Evolutionary conservation across 2,797 vertebrate genomes (phyloP), one percentile per base, ranked within the genome.

Genomic region (Rhincodon typus): DNA sequence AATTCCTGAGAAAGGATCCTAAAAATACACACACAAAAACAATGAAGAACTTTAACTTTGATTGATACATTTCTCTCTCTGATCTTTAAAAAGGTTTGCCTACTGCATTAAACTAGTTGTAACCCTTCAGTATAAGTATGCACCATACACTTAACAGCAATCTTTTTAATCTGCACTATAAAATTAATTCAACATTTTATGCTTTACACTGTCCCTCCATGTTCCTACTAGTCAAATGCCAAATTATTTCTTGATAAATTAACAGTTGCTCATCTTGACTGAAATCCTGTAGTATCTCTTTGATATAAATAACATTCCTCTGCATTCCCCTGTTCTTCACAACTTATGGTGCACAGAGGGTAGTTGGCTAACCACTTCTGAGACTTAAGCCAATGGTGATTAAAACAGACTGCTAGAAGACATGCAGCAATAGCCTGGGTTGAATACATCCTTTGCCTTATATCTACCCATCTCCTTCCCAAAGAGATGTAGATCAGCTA

Each of bases 1-100:
- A 96, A 99, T 93, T 0, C 97, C 98, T 42, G 95, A 96, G 96
- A 99, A 99, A 0, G 99, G 98, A 97, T 99, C 99, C 99, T 99
- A 96, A 95, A 93, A 10, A 25, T 38, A 69, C 34, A 66, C 57
- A 66, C 57, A 91, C 15, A 17, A 34, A 91, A 91, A 67, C 23
- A 91, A 91, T 67, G 57, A 91, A 38, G n/a, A 66, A 69, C 25
- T 6, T 23, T 42, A 10, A 42, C 15, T 93, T 93, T 69, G n/a
- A 8, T 90, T 50, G 82, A 62, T 15, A 62, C 10, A 25, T 42
- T 66, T 69, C 2, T 84, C 21, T 42, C 8, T 69, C n/a, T 67
- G 21, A 38, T 67, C n/a, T 23, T 38, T 42, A 23, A 10, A 66
- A 91, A 8, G 17, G 1, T 91, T n/a, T 21, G 17, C 34, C 8